A percentile compares a stretch with the other conserved stretches of the same genome.
These are phyloP conservation scores for Heliconius ismenius DNA, from an alignment of 2,888 invertebrate genomes.

Conservation along the genomic window DNA sequence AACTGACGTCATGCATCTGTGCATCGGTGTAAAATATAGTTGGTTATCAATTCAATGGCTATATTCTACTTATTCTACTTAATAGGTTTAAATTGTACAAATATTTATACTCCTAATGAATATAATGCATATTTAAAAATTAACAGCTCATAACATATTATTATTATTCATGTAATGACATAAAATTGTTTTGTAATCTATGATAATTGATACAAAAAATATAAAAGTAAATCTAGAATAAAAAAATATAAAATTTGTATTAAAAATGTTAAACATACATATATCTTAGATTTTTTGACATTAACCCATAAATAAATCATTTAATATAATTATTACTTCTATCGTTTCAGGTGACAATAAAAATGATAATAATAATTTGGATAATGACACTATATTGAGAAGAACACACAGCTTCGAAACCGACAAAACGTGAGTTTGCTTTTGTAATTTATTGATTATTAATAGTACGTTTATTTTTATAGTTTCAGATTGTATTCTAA, in stretches of 20 bases:
- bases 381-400: constrained; percentile 82
- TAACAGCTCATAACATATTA: too few species aligned
- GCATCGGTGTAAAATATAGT: constrained; percentile 5
- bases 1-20: constrained; percentile 12
- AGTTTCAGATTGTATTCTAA: background rate
- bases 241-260: background rate
- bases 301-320: background rate
- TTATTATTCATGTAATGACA: too few species aligned
- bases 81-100: background rate
- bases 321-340: constrained; percentile 17
- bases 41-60: background rate
- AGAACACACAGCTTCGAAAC: constrained; percentile 94
- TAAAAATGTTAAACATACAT: background rate
- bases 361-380: constrained; percentile 65
- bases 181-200: too few species aligned
- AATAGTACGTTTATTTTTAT: background rate
- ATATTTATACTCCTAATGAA: too few species aligned
- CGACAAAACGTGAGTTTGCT: constrained; percentile 90
- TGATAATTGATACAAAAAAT: too few species aligned
- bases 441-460: constrained; percentile 6
- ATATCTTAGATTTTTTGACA: background rate
- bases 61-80: background rate
- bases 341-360: constrained; percentile 79
- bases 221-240: too few species aligned
- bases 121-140: too few species aligned